Evolutionary conservation across 2,797 vertebrate genomes (phyloP), one percentile per base, ranked within the genome.

Genomic region (Tympanoctomys barrerae): DNA sequence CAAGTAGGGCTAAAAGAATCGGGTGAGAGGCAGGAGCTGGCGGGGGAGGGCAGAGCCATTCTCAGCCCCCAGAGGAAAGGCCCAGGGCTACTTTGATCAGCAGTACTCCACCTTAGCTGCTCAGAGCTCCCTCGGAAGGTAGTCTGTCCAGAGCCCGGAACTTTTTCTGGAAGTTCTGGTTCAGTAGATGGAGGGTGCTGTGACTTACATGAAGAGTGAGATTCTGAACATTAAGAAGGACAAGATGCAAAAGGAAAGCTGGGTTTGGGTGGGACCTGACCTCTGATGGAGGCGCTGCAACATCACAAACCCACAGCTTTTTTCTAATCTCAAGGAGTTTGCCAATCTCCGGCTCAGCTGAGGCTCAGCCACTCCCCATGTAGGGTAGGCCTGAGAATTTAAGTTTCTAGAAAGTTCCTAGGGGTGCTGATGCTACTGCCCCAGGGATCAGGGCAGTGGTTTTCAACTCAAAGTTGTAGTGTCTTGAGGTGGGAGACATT

Each of bases 381-480:
- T 79, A 42, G 66, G 28, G 21, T 42, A 42, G 19, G 26, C n/a
- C 33, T 59, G 24, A 66, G 39, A 36, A 49, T 49, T 85, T 82
- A 52, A 52, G 21, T 81, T 85, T 95, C 59, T 83, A 57, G 12
- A 13, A 79, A 36, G 75, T 77, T 85, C 26, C 33, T 62, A 18
- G 31, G 64, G 52, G 68, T 75, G 73, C 31, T 66, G 66, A 49
- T 80, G 68, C 62, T 88, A 14, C 21, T 71, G 42, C 42, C 81
- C 22, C 64, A 52, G 26, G 52, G 84, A 36, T 84, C 66, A 39
- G 22, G 78, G 28, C 0, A 5, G 64, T 80, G n/a, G 42, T 92
- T 93, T 95, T 87, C 49, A 95, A 9, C 11, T 39, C 85, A 42
- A 91, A 24, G 39, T 70, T 92, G 57, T n/a, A 64, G 8, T 66